Evolutionary conservation across 2,113 vertebrate species (phyloP).

Genomic region (Illadopsis cleaveri): DNA sequence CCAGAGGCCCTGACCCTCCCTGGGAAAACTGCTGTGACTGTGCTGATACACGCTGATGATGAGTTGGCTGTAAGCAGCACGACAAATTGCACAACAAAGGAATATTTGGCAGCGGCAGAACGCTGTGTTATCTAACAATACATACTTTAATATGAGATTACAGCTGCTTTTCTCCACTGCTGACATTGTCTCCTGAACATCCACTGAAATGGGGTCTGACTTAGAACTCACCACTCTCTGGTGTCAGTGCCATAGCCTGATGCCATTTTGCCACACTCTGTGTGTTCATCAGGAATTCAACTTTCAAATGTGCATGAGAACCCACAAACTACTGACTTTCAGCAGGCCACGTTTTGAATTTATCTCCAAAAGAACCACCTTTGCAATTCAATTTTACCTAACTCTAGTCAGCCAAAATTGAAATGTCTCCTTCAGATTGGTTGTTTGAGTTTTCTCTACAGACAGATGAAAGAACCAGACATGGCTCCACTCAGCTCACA

Average conservation of each 20-base stretch:
- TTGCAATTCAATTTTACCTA: background rate
- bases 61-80: background rate
- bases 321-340: background rate
- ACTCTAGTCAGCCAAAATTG: background rate
- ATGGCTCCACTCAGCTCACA: background rate
- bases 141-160: background rate
- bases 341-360: background rate
- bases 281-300: background rate
- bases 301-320: background rate
- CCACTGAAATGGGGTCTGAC: background rate
- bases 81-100: slow-evolving; percentile 38
- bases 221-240: background rate
- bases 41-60: background rate
- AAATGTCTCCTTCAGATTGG: background rate
- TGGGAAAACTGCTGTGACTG: background rate
- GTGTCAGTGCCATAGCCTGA: rapidly evolving
- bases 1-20: background rate
- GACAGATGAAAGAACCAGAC: background rate
- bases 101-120: background rate
- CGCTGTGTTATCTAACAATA: background rate
- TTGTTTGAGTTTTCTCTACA: background rate
- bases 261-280: background rate
- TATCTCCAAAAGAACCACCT: background rate
- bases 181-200: background rate
- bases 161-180: background rate